phyloP scores from a whole-genome alignment of 2,888 invertebrate genomes.

The Bugula neritina region DNA sequence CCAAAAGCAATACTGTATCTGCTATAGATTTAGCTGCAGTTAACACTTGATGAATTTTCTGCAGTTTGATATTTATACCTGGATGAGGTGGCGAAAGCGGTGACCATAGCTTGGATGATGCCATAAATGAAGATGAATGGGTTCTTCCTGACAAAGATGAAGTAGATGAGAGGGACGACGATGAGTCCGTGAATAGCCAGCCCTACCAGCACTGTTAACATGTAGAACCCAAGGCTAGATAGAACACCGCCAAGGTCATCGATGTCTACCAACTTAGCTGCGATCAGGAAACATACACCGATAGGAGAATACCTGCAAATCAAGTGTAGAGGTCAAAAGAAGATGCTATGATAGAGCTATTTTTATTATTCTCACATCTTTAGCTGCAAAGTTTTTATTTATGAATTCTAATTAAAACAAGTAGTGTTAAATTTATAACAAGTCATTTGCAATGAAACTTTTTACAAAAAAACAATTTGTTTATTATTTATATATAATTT shows the following conservation, averaged over 20 bases:
- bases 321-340: background rate
- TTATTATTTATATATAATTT: too few species aligned
- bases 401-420: too few species aligned
- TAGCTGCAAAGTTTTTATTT: too few species aligned
- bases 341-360: too few species aligned
- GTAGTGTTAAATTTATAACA: too few species aligned
- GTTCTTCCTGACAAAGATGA: constrained; percentile 52
- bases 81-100: constrained; percentile 93
- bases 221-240: constrained; percentile 84
- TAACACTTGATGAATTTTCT: too few species aligned
- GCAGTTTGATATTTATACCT: too few species aligned
- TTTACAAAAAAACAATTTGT: too few species aligned
- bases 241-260: constrained; percentile 74
- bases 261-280: constrained; percentile 85
- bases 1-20: too few species aligned
- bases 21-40: too few species aligned
- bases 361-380: too few species aligned
- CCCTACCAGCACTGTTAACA: constrained; percentile 74
- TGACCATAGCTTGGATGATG: constrained; percentile 67
- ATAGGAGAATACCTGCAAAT: constrained; percentile 44
- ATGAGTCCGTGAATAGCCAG: constrained; percentile 84
- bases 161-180: constrained; percentile 78
- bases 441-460: too few species aligned
- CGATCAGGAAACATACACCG: constrained; percentile 56
- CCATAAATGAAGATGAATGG: constrained; percentile 47